A percentile compares a stretch with the other conserved stretches of the same genome.
Conservation (phyloP, 1,140 invertebrate genomes). For the Drosophila takahashii region DNA sequence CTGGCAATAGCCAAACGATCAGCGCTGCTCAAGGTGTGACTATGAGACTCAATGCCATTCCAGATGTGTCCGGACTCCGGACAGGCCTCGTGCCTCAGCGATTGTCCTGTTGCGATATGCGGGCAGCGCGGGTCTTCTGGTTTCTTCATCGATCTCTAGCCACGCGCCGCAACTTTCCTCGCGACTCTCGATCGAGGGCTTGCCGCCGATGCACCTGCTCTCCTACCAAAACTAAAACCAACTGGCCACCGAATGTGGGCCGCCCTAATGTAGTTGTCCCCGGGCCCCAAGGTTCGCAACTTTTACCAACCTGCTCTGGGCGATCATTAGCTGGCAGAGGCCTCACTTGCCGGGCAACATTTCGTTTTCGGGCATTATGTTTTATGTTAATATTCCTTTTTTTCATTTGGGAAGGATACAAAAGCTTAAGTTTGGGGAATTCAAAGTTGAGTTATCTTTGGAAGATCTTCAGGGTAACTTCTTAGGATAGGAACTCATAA, state of each 20-base stretch:
- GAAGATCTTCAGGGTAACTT: neutral
- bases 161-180: conserved; percentile 69
- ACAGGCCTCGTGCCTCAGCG: conserved; percentile 63
- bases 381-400: conserved; percentile 62
- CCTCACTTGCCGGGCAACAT: neutral
- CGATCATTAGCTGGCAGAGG: conserved; percentile 46
- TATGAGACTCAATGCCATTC: conserved; percentile 13
- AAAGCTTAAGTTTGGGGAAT: neutral
- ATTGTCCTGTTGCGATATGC: conserved; percentile 64
- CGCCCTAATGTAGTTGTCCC: conserved; percentile 75
- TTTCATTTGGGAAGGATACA: conserved; percentile 17
- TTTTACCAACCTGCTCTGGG: conserved; percentile 50
- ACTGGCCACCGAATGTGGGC: conserved; percentile 64
- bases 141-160: conserved; percentile 43
- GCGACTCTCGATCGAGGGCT: conserved; percentile 48
- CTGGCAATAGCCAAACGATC: neutral
- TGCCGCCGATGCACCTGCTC: conserved; percentile 38
- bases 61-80: conserved; percentile 41
- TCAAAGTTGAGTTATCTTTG: neutral
- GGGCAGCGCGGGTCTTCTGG: conserved; percentile 37
- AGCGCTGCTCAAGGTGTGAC: conserved; percentile 12
- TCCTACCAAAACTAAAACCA: conserved; percentile 23
- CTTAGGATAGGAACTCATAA: neutral
- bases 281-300: conserved; percentile 40
- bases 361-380: conserved; percentile 53